Base-by-base conservation (phyloP, 2,888 invertebrate genomes). In the Alentia gelatinosa region DNA sequence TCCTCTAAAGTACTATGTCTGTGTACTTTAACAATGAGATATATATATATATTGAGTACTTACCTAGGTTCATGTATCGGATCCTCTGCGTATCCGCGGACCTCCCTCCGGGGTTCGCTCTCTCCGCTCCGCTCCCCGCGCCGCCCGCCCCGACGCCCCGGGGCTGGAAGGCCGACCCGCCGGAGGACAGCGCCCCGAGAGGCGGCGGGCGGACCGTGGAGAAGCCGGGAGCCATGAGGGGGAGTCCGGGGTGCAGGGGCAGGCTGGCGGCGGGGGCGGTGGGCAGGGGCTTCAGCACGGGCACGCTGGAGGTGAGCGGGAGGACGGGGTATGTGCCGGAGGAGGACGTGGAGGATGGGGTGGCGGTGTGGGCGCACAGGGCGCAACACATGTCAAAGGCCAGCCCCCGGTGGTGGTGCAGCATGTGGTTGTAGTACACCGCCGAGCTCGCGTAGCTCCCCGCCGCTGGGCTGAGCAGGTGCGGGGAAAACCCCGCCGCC, bases 351-450 rank as follows among this genome's bases (percentile, higher is more conserved):
- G 47, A 23, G 5, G 89, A 33, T 91, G 91, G 93, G 19, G 92
- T 90, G 0, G 93, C 93, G 35, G 94, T 93, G 68, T 94, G 94
- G 56, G 95, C 92, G 88, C 95, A 95, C 30, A 95, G 92, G 0
- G 95, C 95, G 91, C 95, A 95, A 83, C 94, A 94, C 37, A 94
- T 91, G 83, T 63, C 89, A 23, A 63, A 56, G 56, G 89, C 39
- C 12, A 63, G 1, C 23, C 89, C 68, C 63, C 89, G 26, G 39
- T 56, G 89, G 89, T 63, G 63, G 68, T 63, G 68, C 15, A 63
- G 33, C 63, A 89, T 89, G 89, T 56, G 89, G 26, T 89, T 86
- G 86, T 86, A 86, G 86, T 86, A 86, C 1, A 47, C 9, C 26
- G 86, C 86, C 26, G 86, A 86, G 47, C n/a, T 86, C 47, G 15